A percentile compares a stretch with the other conserved stretches of the same genome.
phyloP scores from a whole-genome alignment of 30 jellyfish, hydroid and myxozoan species.

The Catostylus mosaicus region DNA sequence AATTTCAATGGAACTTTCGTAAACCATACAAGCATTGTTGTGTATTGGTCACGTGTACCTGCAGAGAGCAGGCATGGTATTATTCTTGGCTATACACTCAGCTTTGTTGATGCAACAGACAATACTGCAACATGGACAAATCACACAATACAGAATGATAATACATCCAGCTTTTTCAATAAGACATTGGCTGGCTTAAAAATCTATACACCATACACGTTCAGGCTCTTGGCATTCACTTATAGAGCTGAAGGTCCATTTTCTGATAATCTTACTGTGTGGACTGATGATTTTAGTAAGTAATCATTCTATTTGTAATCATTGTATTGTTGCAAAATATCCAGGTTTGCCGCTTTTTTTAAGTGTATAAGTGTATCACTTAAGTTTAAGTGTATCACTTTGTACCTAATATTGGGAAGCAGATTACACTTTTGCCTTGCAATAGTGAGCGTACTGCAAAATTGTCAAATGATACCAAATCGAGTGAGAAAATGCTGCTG shows the following conservation, averaged over 20 bases:
- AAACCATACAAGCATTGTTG: constrained; percentile 5
- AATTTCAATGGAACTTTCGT: constrained; percentile 36
- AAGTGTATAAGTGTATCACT: no score
- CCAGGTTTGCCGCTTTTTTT: no score
- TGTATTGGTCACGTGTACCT: constrained; percentile 47
- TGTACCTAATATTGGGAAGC: no score
- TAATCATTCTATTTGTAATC: no score
- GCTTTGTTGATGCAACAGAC: constrained; percentile 11
- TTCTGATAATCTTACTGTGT: constrained; percentile 22
- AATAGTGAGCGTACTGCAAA: no score
- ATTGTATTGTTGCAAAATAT: no score
- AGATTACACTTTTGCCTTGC: no score
- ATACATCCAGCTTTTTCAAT: constrained; percentile 1
- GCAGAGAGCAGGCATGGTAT: constrained; percentile 34
- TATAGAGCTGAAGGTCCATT: constrained; percentile 49
- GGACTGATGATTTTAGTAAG: constrained; percentile 66
- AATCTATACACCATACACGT: constrained; percentile 48
- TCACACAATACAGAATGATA: constrained; percentile 10
- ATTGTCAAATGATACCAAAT: no score
- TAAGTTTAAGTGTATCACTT: no score
- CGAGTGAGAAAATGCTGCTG: no score
- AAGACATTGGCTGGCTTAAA: constrained; percentile 28
- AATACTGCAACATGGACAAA: constrained; percentile 19
- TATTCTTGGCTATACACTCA: constrained; percentile 38
- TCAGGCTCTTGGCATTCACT: constrained; percentile 43